Base-by-base conservation (phyloP, 2,888 invertebrate species). In the Melieria omissa region DNA sequence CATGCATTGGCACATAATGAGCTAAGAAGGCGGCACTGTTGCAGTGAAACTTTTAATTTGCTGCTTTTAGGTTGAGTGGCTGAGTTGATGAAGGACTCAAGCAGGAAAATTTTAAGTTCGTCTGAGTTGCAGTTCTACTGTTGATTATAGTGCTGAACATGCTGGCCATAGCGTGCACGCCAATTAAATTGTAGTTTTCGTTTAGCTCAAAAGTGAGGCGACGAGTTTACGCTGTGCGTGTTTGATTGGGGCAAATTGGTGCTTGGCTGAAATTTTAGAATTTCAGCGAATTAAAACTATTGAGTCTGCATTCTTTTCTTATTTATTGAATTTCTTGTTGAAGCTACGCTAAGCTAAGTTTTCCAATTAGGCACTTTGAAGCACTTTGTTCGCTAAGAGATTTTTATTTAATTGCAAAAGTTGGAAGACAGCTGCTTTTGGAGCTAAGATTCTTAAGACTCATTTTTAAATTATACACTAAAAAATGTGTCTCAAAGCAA, bases 141-240 rank as follows among this genome's bases (percentile, higher is more conserved):
- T 29, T 29, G 29, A 29, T 29, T 29, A 29, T 29, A 29, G 29
- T 29, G 1, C 29, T 29, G 29, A 29, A 29, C 29, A 29, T 29
- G 29, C 29, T 3, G 1, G 29, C 29, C 29, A 29, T 29, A 29
- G 29, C 29, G 29, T 29, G 29, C 29, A 63, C 64, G 64, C 65
- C 55, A 65, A 65, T 65, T 65, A 65, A 65, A 65, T 45, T 65
- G 57, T 65, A 65, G 55, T 65, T 65, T 65, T 29, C 29, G 29
- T 29, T 29, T 29, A 29, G 42, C 16, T 9, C 41, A 29, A n/a
- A 14, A 63, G 12, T 63, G 46, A 10, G 6, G 9, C 29, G 44
- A n/a, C 44, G 45, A 29, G 29, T 2, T 29, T 29, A 3, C 29
- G 29, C 29, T 29, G 29, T 3, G 44, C n/a, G 63, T 14, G 63